Evolutionary conservation across 2,888 invertebrate species (phyloP).

Genomic region (Bruchidius siliquastri): DNA sequence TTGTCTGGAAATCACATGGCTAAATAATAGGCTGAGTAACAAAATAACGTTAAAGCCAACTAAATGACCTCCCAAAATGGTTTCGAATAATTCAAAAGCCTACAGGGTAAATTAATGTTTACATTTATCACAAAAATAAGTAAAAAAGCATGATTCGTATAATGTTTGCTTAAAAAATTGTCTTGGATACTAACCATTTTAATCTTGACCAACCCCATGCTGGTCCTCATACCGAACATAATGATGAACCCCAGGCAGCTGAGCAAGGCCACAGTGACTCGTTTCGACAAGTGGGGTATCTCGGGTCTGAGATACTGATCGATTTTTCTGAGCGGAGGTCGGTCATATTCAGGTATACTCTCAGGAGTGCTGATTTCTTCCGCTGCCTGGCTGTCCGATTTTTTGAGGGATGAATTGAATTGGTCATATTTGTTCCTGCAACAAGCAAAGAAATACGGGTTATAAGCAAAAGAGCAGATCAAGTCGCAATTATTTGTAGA

Average conservation of each 20-base stretch:
- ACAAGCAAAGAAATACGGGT: conserved; percentile 10
- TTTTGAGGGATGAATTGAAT: conserved; percentile 55
- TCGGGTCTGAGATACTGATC: conserved; percentile 85
- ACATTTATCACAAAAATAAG: too few relatives aligned
- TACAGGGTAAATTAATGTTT: too few relatives aligned
- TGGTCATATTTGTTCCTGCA: conserved; percentile 62
- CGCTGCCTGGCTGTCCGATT: conserved; percentile 53
- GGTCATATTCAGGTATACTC: conserved; percentile 76
- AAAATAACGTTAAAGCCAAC: too few relatives aligned
- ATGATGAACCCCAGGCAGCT: conserved; percentile 89
- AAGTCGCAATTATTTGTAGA: too few relatives aligned
- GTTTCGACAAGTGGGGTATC: conserved; percentile 78
- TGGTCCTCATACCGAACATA: conserved; percentile 97
- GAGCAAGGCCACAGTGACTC: conserved; percentile 82
- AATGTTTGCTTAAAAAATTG: too few relatives aligned
- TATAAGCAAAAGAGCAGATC: too few relatives aligned
- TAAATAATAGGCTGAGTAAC: too few relatives aligned
- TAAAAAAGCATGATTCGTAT: too few relatives aligned
- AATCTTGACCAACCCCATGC: conserved; percentile 95
- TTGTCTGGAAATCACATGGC: conserved; percentile 5
- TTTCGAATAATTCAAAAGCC: too few relatives aligned
- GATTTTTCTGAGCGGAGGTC: conserved; percentile 79
- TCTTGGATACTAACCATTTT: conserved; percentile 44
- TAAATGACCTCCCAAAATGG: too few relatives aligned
- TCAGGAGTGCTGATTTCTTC: conserved; percentile 67